These are phyloP conservation scores for Brienomyrus brachyistius DNA, from an alignment of 2,113 vertebrate species.

Conservation along the genomic window DNA sequence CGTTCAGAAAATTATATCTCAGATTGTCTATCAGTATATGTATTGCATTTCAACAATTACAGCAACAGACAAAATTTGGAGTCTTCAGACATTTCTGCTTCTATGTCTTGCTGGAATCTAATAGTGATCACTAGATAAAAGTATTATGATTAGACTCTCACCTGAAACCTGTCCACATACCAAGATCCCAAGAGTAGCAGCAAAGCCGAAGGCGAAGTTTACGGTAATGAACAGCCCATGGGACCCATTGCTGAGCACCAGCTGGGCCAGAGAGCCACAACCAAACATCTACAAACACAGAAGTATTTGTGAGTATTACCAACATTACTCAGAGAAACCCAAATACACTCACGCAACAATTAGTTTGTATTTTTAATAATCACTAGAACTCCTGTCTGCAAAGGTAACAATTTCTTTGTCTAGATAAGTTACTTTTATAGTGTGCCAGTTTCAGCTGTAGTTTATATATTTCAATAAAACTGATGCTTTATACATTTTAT, in stretches of 20 bases:
- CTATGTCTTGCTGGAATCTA: not conserved
- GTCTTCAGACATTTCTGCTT: not conserved
- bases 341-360: not conserved
- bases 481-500: not conserved
- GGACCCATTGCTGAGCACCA: slow-evolving; percentile 65
- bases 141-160: slow-evolving; percentile 37
- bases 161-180: slow-evolving; percentile 75
- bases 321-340: not conserved
- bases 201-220: slow-evolving; percentile 77
- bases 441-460: not conserved
- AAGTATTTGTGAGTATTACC: not conserved
- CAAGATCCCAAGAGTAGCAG: slow-evolving; percentile 67
- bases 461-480: not conserved
- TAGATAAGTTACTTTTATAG: not conserved
- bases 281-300: slow-evolving; percentile 68
- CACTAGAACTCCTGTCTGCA: not conserved
- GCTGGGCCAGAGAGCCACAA: slow-evolving; percentile 73
- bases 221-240: slow-evolving; percentile 74
- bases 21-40: not conserved
- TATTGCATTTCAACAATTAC: not conserved
- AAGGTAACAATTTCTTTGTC: not conserved
- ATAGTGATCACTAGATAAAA: not conserved
- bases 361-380: not conserved
- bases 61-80: not conserved
- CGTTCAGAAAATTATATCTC: not conserved